These are phyloP conservation scores for Noctua janthe DNA, from an alignment of 2,888 invertebrate genomes.

Conservation along the genomic window DNA sequence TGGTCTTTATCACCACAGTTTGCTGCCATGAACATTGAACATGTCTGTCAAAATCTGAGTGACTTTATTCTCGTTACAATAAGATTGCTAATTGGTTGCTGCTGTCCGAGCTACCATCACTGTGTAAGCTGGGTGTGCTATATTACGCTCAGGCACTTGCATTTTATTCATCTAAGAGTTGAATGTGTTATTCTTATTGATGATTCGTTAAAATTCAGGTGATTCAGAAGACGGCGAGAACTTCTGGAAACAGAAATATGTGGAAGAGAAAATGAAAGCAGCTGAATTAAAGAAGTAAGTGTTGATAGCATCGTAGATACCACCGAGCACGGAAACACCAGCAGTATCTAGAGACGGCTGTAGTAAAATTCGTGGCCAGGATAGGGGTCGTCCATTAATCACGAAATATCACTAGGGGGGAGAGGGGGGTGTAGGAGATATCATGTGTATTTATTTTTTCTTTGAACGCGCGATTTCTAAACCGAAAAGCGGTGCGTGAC, in stretches of 20 bases:
- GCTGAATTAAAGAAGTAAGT: conserved; percentile 79
- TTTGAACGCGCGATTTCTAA: too few species aligned
- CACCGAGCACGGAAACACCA: not conserved
- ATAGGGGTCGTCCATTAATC: not conserved
- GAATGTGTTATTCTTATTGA: not conserved
- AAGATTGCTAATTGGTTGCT: not conserved
- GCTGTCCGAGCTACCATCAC: not conserved
- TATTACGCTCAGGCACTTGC: not conserved
- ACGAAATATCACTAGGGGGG: too few species aligned
- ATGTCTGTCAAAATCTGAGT: not conserved
- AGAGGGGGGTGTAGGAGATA: too few species aligned
- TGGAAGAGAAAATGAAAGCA: conserved; percentile 79
- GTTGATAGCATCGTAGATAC: not conserved
- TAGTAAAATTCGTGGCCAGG: not conserved
- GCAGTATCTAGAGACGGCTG: not conserved
- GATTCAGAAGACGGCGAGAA: conserved; percentile 77
- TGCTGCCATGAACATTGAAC: not conserved
- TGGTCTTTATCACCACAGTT: too few species aligned
- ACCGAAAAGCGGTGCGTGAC: too few species aligned
- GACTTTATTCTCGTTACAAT: not conserved
- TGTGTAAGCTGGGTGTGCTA: not conserved
- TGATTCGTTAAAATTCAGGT: conserved; percentile 67
- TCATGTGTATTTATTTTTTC: too few species aligned
- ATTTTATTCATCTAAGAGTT: not conserved
- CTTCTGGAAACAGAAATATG: conserved; percentile 84